Evolutionary conservation across 2,888 invertebrate genomes (phyloP), one percentile per base, ranked within the genome.

Genomic region (Petrolisthes cinctipes): DNA sequence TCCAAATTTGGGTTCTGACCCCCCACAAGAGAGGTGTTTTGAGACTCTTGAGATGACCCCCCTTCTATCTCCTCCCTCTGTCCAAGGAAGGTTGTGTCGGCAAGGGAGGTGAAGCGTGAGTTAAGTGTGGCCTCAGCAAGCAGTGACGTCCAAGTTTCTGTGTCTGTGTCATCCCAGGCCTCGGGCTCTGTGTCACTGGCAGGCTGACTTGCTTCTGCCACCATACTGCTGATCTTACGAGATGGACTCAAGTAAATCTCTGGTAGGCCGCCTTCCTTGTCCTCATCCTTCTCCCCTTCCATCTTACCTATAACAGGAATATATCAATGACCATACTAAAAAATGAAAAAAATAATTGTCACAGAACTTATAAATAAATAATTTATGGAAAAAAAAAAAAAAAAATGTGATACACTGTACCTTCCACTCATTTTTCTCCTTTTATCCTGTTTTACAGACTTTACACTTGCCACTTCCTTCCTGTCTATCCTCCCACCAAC

Each of bases 51-150:
- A 51, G 87, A 87, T 57, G 87, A 87, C 20, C 71, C 81, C 20
- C 87, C 87, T 66, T 87, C 87, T 71, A 87, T 87, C 54, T 87
- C 87, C 54, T 87, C 87, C 54, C 87, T 80, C 75, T 61, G 73
- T 4, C 87, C 83, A 17, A 84, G 81, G 75, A 51, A 75, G 61
- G 51, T 56, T 4, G 80, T 80, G 80, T 20, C 14, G 5, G n/a
- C n/a, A 54, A 54, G 51, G 20, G 71, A 51, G 73, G 5, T 56
- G 6, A 71, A 53, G 20, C 71, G 17, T 61, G 66, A 68, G 17
- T 57, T 61, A 17, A 66, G 7, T 17, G 83, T 87, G 20, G 54
- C 14, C 51, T 79, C 82, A 17, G 88, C 85, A 53, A 80, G 37
- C 71, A 88, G 17, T 17, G 82, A 14, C 11, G n/a, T 78, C 85